These are phyloP conservation scores for Cydia pomonella DNA, from an alignment of 1,140 invertebrate species.

Conservation along the genomic window DNA sequence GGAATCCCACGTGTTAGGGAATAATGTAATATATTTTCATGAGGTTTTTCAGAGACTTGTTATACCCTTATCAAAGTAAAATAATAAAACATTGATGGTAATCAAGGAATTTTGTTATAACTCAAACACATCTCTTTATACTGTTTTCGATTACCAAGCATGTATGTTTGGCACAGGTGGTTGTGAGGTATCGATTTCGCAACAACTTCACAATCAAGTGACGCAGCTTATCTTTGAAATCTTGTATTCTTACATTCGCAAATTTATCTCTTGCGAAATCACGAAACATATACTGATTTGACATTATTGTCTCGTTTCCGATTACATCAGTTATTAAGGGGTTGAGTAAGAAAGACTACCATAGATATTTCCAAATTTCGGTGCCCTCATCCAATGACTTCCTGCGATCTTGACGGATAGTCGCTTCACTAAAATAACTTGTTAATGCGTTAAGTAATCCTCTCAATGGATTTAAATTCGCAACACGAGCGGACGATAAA, in stretches of 20 bases:
- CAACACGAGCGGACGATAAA: neutral
- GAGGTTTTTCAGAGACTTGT: too few species aligned
- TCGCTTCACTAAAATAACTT: too few species aligned
- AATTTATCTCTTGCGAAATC: neutral
- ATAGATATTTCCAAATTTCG: too few species aligned
- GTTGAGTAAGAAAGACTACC: neutral
- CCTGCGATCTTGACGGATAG: too few species aligned
- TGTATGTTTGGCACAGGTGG: conserved; percentile 6
- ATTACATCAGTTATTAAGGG: neutral
- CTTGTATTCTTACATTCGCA: neutral
- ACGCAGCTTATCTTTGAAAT: neutral
- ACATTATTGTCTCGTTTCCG: neutral
- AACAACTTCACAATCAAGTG: neutral
- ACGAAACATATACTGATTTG: neutral
- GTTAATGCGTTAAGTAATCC: neutral
- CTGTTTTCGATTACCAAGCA: neutral
- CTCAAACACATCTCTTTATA: neutral
- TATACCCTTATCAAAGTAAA: too few species aligned
- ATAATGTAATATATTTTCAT: too few species aligned
- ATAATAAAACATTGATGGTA: too few species aligned
- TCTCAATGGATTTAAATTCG: conserved; percentile 20
- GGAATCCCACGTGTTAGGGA: too few species aligned
- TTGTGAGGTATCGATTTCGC: conserved; percentile 8
- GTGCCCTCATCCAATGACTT: too few species aligned
- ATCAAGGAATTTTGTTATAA: too few species aligned